phyloP scores from a whole-genome alignment of 2,888 invertebrate species.

The Lissocephala sabroskyi region DNA sequence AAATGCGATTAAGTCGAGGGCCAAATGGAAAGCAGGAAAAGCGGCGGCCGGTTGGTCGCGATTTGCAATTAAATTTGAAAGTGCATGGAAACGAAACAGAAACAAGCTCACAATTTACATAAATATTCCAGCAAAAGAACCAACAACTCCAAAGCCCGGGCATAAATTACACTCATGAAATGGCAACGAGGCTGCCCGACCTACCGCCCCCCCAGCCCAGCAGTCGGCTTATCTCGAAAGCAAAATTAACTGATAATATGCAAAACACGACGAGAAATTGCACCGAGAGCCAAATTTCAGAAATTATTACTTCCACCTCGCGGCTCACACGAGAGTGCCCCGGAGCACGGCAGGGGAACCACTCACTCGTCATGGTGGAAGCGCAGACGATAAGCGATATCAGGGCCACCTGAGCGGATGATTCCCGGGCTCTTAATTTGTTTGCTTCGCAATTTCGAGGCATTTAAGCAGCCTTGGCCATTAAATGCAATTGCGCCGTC shows the following conservation, averaged over 20 bases:
- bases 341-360: too few species aligned
- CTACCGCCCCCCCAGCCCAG: too few species aligned
- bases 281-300: conserved; percentile 51
- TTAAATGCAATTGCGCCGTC: conserved; percentile 67
- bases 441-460: conserved; percentile 41
- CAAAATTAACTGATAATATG: conserved; percentile 65
- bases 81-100: conserved; percentile 28
- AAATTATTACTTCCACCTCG: conserved; percentile 43
- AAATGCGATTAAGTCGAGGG: conserved; percentile 58
- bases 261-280: conserved; percentile 61
- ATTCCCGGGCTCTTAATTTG: too few species aligned
- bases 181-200: conserved; percentile 49
- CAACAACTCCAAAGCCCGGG: conserved; percentile 30
- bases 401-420: too few species aligned
- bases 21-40: conserved; percentile 53
- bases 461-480: conserved; percentile 54
- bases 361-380: too few species aligned
- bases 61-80: conserved; percentile 56
- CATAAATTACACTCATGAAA: conserved; percentile 59
- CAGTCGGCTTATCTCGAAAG: conserved; percentile 57
- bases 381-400: too few species aligned
- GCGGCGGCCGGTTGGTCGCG: conserved; percentile 14
- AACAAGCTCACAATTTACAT: conserved; percentile 46
- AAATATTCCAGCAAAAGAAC: conserved; percentile 41
- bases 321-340: too few species aligned